Evolutionary conservation across 2,797 vertebrate species (phyloP).

Genomic region (Eulemur coronatus): DNA sequence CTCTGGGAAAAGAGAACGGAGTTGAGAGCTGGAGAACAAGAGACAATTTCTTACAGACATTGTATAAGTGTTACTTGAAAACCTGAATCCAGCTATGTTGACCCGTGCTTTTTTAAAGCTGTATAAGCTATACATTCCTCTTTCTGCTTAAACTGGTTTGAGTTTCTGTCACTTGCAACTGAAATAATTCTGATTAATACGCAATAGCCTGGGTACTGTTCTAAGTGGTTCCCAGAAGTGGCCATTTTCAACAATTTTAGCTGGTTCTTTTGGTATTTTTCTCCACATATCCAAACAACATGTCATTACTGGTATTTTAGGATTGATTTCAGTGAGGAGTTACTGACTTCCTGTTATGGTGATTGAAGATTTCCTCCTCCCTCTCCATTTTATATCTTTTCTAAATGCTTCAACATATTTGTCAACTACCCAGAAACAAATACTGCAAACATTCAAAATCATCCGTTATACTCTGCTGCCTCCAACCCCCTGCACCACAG

Average conservation of each 20-base stretch:
- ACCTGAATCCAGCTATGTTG: not conserved
- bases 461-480: not conserved
- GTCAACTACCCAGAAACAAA: not conserved
- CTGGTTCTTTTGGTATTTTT: slow-evolving; percentile 25
- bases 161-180: slow-evolving; percentile 29
- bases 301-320: not conserved
- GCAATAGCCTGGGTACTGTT: not conserved
- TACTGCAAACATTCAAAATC: not conserved
- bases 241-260: not conserved
- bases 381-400: not conserved
- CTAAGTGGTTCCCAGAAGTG: not conserved
- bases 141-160: slow-evolving; percentile 34
- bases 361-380: not conserved
- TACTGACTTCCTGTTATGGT: not conserved
- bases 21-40: not conserved
- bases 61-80: not conserved
- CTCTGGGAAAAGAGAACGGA: not conserved
- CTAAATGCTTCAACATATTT: not conserved
- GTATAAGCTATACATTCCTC: not conserved
- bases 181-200: slow-evolving; percentile 39
- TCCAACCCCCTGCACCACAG: fast-evolving
- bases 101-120: not conserved
- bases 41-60: not conserved
- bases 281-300: not conserved
- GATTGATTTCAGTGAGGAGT: slow-evolving; percentile 21